phyloP scores from a whole-genome alignment of 2,797 vertebrate genomes.

The Macroramphosus scolopax region DNA sequence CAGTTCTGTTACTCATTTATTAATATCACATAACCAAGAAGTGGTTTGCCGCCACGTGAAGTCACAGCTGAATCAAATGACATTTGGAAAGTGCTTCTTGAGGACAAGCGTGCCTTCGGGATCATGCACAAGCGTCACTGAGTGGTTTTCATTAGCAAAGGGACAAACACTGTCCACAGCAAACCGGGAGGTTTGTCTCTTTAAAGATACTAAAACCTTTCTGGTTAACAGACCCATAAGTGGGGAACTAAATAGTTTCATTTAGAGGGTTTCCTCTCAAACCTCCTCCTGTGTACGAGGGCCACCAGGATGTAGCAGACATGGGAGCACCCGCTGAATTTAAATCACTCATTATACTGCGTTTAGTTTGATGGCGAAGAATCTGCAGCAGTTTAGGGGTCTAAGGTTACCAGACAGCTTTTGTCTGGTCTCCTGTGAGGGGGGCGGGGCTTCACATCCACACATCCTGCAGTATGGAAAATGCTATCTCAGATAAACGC shows the following conservation, averaged over 20 bases:
- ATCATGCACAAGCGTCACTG: neutral
- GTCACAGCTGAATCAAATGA: neutral
- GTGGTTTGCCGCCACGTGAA: neutral
- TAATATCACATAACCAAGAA: neutral
- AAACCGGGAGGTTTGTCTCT: neutral
- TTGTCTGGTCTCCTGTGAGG: slow-evolving; percentile 64
- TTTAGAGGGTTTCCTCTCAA: slow-evolving; percentile 10
- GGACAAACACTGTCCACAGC: neutral
- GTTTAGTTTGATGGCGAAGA: slow-evolving; percentile 50
- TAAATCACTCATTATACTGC: slow-evolving; percentile 64
- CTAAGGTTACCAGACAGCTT: slow-evolving; percentile 75
- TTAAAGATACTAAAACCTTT: neutral
- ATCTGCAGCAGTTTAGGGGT: slow-evolving; percentile 63
- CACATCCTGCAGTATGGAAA: slow-evolving; percentile 40
- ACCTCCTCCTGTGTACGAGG: slow-evolving; percentile 1
- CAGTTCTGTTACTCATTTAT: too few relatives aligned
- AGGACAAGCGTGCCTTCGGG: neutral
- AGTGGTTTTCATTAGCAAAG: slow-evolving; percentile 1
- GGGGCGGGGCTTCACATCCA: slow-evolving; percentile 46
- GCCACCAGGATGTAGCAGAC: slow-evolving; percentile 34
- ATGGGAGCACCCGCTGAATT: slow-evolving; percentile 45
- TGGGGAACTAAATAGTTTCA: slow-evolving; percentile 10
- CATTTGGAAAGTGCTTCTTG: neutral
- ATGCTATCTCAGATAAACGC: slow-evolving; percentile 1
- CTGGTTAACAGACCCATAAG: slow-evolving; percentile 2